phyloP scores from a whole-genome alignment of 2,797 vertebrate species.

The Manis crassicaudata region DNA sequence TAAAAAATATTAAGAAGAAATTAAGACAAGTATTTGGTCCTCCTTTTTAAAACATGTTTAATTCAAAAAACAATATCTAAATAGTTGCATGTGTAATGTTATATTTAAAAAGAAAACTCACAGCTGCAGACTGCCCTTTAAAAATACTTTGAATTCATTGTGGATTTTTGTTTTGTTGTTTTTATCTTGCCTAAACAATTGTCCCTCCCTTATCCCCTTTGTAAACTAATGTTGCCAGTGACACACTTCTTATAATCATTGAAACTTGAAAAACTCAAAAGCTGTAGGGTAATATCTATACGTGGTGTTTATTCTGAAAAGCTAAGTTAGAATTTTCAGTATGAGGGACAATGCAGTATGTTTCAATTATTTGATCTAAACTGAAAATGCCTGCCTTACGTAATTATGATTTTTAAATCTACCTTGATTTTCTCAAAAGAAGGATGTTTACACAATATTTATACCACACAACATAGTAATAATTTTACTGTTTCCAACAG shows the following conservation, averaged over 20 bases:
- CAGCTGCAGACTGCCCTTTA: neutral
- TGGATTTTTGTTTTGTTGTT: neutral
- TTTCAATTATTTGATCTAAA: neutral
- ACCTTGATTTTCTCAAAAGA: neutral
- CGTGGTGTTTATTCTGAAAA: conserved; percentile 7
- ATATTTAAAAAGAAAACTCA: conserved; percentile 8
- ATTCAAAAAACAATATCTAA: neutral
- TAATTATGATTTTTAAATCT: conserved; percentile 16
- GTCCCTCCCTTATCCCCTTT: neutral
- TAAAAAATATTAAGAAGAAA: neutral
- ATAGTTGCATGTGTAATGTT: neutral
- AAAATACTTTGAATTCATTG: conserved; percentile 12
- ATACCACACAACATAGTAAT: neutral
- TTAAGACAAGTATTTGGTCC: neutral
- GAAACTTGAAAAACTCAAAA: neutral
- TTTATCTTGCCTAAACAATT: neutral
- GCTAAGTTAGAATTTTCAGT: neutral
- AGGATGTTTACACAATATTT: neutral
- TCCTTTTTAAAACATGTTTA: neutral
- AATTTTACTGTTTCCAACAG: neutral
- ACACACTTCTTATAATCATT: conserved; percentile 4
- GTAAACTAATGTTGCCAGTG: neutral
- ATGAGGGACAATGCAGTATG: neutral
- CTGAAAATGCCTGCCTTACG: neutral
- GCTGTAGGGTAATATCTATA: neutral